Evolutionary conservation across 2,113 vertebrate species (phyloP).

Genomic region (Hydrochoerus hydrochaeris): DNA sequence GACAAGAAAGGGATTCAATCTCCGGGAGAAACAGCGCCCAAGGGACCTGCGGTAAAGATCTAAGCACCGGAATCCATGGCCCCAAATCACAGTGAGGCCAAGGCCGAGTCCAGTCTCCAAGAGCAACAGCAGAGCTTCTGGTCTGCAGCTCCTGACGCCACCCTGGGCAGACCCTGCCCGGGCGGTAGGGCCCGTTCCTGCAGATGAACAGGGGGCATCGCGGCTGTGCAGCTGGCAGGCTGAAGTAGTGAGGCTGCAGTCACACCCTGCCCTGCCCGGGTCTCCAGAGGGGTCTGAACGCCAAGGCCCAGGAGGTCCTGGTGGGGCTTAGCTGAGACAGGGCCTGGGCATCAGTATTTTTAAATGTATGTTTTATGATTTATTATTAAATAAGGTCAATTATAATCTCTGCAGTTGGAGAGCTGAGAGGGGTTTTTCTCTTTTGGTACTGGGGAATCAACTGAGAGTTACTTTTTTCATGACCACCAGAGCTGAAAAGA

Average conservation of each 20-base stretch:
- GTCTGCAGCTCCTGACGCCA: neutral
- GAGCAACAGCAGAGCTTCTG: neutral
- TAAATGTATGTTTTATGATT: neutral
- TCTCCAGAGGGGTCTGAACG: too few species aligned
- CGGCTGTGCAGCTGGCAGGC: neutral
- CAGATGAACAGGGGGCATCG: neutral
- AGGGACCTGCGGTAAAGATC: neutral
- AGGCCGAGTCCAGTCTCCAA: neutral
- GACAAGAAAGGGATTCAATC: neutral
- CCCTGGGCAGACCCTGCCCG: neutral
- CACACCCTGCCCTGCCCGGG: neutral
- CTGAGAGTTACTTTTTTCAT: neutral
- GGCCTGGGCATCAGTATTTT: neutral
- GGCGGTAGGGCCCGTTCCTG: neutral
- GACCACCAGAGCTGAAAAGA: neutral
- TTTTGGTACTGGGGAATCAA: too few species aligned
- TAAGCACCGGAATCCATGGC: neutral
- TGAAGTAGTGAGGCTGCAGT: rapidly evolving
- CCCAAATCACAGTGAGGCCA: neutral
- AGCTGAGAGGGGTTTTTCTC: too few species aligned
- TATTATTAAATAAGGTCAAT: neutral
- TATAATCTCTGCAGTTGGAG: neutral
- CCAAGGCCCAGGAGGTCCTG: neutral
- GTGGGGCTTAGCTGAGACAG: neutral
- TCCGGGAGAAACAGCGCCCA: neutral